These are phyloP conservation scores for Panorpa germanica DNA, from an alignment of 2,888 invertebrate genomes.

Conservation along the genomic window DNA sequence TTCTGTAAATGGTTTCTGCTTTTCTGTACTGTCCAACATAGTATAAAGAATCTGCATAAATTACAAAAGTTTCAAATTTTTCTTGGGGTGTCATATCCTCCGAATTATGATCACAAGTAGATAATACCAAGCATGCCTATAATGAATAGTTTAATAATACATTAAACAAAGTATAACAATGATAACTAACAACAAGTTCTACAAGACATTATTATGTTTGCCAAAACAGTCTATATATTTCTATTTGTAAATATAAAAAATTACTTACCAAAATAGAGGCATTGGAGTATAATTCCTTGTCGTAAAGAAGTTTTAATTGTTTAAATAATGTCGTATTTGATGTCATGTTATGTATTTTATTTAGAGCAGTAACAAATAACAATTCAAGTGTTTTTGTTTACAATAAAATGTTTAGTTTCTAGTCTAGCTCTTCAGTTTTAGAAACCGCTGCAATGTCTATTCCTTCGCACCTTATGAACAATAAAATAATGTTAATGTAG, in stretches of 20 bases:
- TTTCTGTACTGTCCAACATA: constrained; percentile 41
- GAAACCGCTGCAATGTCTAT: no score
- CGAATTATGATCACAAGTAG: constrained; percentile 41
- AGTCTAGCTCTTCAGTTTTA: no score
- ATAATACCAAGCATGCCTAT: constrained; percentile 44
- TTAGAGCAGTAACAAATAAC: no score
- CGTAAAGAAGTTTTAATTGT: constrained; percentile 47
- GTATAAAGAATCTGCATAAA: constrained; percentile 50
- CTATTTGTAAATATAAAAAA: constrained; percentile 6
- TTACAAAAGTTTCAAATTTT: constrained; percentile 47
- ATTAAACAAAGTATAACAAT: constrained; percentile 4
- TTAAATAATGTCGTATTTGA: constrained; percentile 39
- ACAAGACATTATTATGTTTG: no score
- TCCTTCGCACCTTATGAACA: no score
- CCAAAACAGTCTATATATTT: no score
- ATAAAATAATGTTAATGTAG: no score
- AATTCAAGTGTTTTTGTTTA: no score
- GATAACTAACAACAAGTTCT: constrained; percentile 7
- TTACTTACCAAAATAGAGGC: constrained; percentile 44
- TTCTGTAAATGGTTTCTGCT: constrained; percentile 45
- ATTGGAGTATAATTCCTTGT: constrained; percentile 51
- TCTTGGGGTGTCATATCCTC: constrained; percentile 26
- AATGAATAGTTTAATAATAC: constrained; percentile 15
- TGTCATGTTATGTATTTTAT: constrained; percentile 5
- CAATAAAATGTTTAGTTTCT: no score